Evolutionary conservation across 2,113 vertebrate genomes (phyloP).

Genomic region (Heterotilapia buettikoferi): DNA sequence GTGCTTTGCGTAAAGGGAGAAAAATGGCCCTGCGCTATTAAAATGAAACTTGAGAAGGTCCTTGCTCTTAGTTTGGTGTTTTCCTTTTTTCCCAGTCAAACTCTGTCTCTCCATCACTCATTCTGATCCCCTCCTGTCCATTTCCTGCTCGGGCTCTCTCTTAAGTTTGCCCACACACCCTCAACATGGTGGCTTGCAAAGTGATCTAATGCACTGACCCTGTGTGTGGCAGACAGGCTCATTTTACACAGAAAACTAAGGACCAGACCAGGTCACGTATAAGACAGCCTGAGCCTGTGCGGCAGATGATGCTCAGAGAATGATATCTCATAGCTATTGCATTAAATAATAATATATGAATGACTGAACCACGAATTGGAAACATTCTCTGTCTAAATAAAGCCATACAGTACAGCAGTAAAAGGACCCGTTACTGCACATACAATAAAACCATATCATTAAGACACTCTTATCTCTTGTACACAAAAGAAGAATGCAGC

Average conservation of each 20-base stretch:
- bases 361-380: neutral
- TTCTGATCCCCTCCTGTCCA: slow-evolving; percentile 68
- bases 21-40: slow-evolving; percentile 70
- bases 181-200: slow-evolving; percentile 19
- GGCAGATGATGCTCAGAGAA: neutral
- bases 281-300: neutral
- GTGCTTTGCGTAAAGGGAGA: slow-evolving; percentile 64
- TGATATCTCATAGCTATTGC: neutral
- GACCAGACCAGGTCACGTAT: slow-evolving; percentile 13
- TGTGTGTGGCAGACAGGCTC: slow-evolving; percentile 28
- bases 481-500: slow-evolving; percentile 47
- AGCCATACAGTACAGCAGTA: neutral
- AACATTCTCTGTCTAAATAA: neutral
- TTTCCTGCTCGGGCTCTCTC: slow-evolving; percentile 61
- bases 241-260: slow-evolving; percentile 34
- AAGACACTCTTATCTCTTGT: slow-evolving; percentile 49
- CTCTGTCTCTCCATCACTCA: slow-evolving; percentile 57
- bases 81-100: slow-evolving; percentile 50
- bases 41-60: slow-evolving; percentile 70
- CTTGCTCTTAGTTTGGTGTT: slow-evolving; percentile 61
- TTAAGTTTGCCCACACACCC: slow-evolving; percentile 50
- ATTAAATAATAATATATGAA: slow-evolving; percentile 40
- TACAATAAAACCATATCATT: slow-evolving; percentile 22
- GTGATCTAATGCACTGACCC: slow-evolving; percentile 39
- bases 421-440: neutral